These are phyloP conservation scores for Eupeodes luniger DNA, from an alignment of 2,888 invertebrate genomes.

Conservation along the genomic window DNA sequence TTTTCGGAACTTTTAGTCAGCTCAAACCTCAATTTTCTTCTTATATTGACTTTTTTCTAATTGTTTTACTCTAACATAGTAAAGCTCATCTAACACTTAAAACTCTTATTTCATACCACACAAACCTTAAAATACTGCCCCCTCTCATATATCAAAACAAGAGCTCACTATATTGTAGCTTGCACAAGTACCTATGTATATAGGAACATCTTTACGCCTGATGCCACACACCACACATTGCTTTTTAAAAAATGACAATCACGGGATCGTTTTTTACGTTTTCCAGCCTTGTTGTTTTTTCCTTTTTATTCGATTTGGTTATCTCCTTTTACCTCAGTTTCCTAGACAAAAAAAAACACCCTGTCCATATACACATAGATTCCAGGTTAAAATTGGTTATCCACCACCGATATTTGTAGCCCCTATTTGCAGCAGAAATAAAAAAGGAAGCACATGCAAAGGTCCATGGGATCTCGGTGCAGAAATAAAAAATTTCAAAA, in stretches of 20 bases:
- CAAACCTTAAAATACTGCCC: constrained; percentile 45
- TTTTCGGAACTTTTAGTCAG: no score
- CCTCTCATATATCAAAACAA: constrained; percentile 57
- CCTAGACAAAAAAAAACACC: constrained; percentile 31
- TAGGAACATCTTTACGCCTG: constrained; percentile 48
- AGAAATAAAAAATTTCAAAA: constrained; percentile 41
- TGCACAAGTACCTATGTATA: no score
- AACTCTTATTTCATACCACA: constrained; percentile 10
- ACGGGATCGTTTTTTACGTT: constrained; percentile 51
- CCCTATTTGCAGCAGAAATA: neutral
- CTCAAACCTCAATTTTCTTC: no score
- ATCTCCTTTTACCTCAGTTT: neutral
- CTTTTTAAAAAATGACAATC: constrained; percentile 48
- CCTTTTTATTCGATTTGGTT: constrained; percentile 8
- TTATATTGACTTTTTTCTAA: no score
- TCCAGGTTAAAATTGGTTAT: constrained; percentile 64
- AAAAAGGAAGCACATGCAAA: constrained; percentile 63
- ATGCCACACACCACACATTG: constrained; percentile 17
- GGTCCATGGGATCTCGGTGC: constrained; percentile 39
- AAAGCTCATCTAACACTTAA: constrained; percentile 15
- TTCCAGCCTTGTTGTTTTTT: constrained; percentile 1
- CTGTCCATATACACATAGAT: constrained; percentile 10
- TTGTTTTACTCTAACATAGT: no score
- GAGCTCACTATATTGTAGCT: constrained; percentile 14
- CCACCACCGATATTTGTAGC: constrained; percentile 41